These are phyloP conservation scores for Silurus glanis DNA, from an alignment of 2,113 vertebrate species.

Conservation along the genomic window DNA sequence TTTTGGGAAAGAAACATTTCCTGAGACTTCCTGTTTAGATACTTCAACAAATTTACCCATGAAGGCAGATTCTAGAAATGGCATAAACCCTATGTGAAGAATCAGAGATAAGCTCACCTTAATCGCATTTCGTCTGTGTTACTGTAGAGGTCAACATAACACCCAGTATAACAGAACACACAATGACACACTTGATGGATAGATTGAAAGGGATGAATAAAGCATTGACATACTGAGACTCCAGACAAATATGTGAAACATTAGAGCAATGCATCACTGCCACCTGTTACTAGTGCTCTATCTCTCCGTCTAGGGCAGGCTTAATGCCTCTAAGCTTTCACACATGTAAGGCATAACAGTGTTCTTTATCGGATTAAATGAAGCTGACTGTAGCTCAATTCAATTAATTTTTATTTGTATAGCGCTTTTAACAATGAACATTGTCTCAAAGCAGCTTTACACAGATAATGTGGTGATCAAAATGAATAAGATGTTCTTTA, in stretches of 20 bases:
- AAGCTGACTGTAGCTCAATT: not conserved
- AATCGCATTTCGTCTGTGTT: not conserved
- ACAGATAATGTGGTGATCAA: too few relatives aligned
- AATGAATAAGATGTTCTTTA: too few relatives aligned
- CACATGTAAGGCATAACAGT: constrained; percentile 3
- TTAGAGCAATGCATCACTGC: not conserved
- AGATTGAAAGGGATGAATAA: not conserved
- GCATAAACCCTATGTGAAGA: not conserved
- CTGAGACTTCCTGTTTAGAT: not conserved
- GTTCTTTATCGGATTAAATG: not conserved
- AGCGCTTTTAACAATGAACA: too few relatives aligned
- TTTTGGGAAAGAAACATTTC: too few relatives aligned
- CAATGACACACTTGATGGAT: not conserved
- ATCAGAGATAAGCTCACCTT: not conserved
- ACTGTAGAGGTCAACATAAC: not conserved
- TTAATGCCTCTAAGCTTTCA: not conserved
- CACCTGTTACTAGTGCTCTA: constrained; percentile 1
- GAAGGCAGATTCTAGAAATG: not conserved
- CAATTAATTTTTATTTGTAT: too few relatives aligned
- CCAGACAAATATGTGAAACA: not conserved
- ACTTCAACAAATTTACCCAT: not conserved
- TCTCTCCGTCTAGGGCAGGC: not conserved
- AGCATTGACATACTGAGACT: not conserved
- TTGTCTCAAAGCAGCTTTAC: too few relatives aligned
- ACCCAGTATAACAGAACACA: not conserved